phyloP scores from a whole-genome alignment of 2,113 vertebrate species.

The Maccullochella peelii region DNA sequence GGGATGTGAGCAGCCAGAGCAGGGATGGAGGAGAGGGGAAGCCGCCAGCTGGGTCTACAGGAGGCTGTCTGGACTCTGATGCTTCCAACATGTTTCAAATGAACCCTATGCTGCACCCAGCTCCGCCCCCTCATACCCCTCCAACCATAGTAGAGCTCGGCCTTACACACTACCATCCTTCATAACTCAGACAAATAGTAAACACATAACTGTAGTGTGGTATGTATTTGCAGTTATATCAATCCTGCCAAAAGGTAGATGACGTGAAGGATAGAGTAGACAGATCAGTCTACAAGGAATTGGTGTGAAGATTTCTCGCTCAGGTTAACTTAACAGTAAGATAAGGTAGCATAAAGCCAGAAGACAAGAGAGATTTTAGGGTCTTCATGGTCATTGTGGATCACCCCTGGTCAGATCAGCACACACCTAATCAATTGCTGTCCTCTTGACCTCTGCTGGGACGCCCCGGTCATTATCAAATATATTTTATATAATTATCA shows the following conservation, averaged over 20 bases:
- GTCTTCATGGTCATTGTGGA: neutral
- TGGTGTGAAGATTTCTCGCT: slow-evolving; percentile 1
- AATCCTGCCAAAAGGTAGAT: neutral
- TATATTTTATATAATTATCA: neutral
- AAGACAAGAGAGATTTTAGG: neutral
- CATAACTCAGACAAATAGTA: neutral
- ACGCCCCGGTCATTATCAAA: neutral
- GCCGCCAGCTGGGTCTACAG: slow-evolving; percentile 63
- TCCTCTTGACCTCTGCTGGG: neutral
- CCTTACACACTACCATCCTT: slow-evolving; percentile 20
- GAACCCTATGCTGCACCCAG: slow-evolving; percentile 53
- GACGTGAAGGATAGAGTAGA: neutral
- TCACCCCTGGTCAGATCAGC: neutral
- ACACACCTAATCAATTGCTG: neutral
- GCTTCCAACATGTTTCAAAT: slow-evolving; percentile 70
- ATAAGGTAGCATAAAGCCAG: neutral
- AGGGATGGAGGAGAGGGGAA: slow-evolving; percentile 12
- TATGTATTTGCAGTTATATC: neutral
- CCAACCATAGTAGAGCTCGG: slow-evolving; percentile 44
- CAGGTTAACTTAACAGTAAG: neutral
- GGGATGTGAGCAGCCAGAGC: slow-evolving; percentile 36
- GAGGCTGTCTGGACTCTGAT: slow-evolving; percentile 63
- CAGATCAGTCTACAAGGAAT: neutral
- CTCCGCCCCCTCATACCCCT: slow-evolving; percentile 38
- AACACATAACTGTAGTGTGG: neutral